phyloP scores from a whole-genome alignment of 2,888 invertebrate species.

The Blera fallax region DNA sequence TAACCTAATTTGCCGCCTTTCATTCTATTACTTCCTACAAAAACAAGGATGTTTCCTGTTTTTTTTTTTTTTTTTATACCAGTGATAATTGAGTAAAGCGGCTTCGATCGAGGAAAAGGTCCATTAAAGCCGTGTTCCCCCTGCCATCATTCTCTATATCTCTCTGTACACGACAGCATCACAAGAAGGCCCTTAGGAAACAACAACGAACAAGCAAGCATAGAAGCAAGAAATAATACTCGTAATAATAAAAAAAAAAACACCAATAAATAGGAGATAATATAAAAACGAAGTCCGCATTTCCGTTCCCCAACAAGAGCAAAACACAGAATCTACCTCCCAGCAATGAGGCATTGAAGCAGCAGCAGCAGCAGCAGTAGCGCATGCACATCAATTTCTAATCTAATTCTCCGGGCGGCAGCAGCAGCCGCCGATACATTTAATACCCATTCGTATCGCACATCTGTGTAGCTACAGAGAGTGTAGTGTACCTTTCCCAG shows the following conservation, averaged over 20 bases:
- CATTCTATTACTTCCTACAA: conserved; percentile 11
- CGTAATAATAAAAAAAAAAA: no score
- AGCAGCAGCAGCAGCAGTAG: conserved; percentile 63
- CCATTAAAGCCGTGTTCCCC: conserved; percentile 44
- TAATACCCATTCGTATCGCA: conserved; percentile 57
- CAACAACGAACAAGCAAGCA: neutral
- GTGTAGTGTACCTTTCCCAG: conserved; percentile 17
- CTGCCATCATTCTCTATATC: neutral
- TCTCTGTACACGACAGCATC: neutral
- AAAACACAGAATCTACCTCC: conserved; percentile 14
- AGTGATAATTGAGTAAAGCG: conserved; percentile 36
- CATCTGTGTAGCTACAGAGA: conserved; percentile 35
- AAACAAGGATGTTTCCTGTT: neutral
- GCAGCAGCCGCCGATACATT: conserved; percentile 46
- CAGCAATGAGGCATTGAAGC: conserved; percentile 31
- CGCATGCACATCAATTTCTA: conserved; percentile 65
- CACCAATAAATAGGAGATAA: conserved; percentile 27
- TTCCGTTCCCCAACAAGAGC: conserved; percentile 47
- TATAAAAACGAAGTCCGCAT: conserved; percentile 60
- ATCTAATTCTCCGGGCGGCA: conserved; percentile 56
- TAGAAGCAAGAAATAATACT: no score
- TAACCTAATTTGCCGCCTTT: conserved; percentile 31
- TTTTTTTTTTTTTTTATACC: conserved; percentile 9
- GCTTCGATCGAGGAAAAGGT: conserved; percentile 44
- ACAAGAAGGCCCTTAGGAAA: conserved; percentile 43